Evolutionary conservation across 2,888 invertebrate genomes (phyloP).

Genomic region (Neria commutata): DNA sequence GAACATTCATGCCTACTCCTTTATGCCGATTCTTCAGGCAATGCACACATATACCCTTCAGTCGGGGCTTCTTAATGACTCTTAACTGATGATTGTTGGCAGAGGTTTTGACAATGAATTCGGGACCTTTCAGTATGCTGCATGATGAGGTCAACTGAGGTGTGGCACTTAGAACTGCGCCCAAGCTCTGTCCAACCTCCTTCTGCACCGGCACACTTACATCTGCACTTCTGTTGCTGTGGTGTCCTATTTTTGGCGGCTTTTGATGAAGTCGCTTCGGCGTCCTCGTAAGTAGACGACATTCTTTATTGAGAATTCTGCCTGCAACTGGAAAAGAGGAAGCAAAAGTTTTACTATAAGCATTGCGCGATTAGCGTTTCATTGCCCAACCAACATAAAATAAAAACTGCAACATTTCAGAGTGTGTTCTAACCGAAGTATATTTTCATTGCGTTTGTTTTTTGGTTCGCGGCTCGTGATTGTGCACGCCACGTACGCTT

Average conservation of each 20-base stretch:
- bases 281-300: neutral
- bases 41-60: constrained; percentile 57
- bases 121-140: constrained; percentile 40
- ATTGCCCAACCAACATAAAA: no score
- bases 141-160: neutral
- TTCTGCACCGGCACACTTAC: neutral
- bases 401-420: no score
- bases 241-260: no score
- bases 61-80: constrained; percentile 50
- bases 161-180: no score
- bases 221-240: neutral
- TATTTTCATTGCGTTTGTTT: constrained; percentile 21
- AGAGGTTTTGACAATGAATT: constrained; percentile 48
- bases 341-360: no score
- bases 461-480: constrained; percentile 44
- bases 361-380: no score
- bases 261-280: neutral
- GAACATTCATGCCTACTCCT: constrained; percentile 30
- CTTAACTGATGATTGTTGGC: constrained; percentile 52
- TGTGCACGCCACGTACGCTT: constrained; percentile 46
- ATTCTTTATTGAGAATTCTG: constrained; percentile 17
- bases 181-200: no score
- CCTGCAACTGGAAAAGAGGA: constrained; percentile 11
- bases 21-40: constrained; percentile 46
- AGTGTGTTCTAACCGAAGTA: no score